Percentiles rank a stretch among this genome's conserved stretches.
Conservation (phyloP, 92 coral and sea anemone species). For the Epizoanthus rinbou region DNA sequence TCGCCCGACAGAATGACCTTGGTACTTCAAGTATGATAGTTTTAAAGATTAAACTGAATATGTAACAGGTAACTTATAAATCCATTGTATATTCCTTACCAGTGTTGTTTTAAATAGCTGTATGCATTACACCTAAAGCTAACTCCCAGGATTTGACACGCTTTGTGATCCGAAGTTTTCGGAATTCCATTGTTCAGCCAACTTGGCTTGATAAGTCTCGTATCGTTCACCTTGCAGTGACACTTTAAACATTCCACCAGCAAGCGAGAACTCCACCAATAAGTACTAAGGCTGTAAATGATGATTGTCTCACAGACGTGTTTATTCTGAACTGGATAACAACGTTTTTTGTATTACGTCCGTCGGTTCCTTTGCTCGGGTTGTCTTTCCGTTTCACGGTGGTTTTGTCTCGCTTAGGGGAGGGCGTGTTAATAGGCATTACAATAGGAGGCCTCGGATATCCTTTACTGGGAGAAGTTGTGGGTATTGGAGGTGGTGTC, state of each 20-base stretch:
- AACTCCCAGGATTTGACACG: too few relatives aligned
- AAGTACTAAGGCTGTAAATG: slow-evolving; percentile 14
- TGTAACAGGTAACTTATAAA: too few relatives aligned
- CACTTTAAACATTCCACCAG: not conserved
- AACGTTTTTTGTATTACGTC: slow-evolving; percentile 14
- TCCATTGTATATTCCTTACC: too few relatives aligned
- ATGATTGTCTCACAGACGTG: slow-evolving; percentile 9
- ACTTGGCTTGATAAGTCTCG: not conserved
- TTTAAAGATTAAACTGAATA: too few relatives aligned
- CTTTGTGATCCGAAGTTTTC: too few relatives aligned
- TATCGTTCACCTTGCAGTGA: not conserved
- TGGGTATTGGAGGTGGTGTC: slow-evolving; percentile 79
- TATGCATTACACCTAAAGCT: too few relatives aligned
- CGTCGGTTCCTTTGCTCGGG: slow-evolving; percentile 55
- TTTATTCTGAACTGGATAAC: not conserved
- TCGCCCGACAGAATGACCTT: too few relatives aligned
- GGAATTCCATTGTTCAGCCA: not conserved
- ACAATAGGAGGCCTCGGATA: slow-evolving; percentile 19
- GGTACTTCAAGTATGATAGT: too few relatives aligned
- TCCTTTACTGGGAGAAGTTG: slow-evolving; percentile 63
- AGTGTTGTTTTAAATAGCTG: too few relatives aligned
- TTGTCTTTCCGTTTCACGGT: slow-evolving; percentile 48
- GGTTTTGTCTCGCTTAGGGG: slow-evolving; percentile 58
- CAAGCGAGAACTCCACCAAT: not conserved
- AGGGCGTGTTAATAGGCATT: slow-evolving; percentile 55